Evolutionary conservation across 2,113 vertebrate genomes (phyloP).

Genomic region (Rhea americana): DNA sequence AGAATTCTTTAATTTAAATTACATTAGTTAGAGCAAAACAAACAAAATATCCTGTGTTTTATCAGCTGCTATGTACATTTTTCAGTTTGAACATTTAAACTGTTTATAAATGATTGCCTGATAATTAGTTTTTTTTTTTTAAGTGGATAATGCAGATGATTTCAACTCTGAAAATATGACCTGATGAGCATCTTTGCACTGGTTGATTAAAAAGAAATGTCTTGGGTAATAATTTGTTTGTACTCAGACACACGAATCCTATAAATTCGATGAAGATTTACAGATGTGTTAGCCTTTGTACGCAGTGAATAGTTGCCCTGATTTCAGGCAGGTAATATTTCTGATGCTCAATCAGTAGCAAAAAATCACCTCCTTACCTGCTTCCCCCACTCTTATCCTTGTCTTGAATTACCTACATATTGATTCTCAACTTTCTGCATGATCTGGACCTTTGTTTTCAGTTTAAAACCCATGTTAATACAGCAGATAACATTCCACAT

Average conservation of each 20-base stretch:
- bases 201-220: constrained; percentile 49
- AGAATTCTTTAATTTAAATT: not conserved
- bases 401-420: not conserved
- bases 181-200: constrained; percentile 20
- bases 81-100: not conserved
- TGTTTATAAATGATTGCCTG: not conserved
- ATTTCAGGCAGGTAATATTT: not conserved
- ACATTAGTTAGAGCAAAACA: not conserved
- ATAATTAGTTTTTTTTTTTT: not conserved
- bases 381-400: not conserved
- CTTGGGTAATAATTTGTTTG: constrained; percentile 14
- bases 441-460: not conserved
- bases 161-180: not conserved
- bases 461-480: not conserved
- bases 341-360: not conserved
- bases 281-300: not conserved
- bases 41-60: not conserved
- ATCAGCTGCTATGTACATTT: not conserved
- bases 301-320: not conserved
- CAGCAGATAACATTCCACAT: not conserved
- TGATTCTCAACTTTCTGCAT: not conserved
- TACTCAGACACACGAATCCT: constrained; percentile 43
- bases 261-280: not conserved
- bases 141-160: not conserved
- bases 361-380: not conserved